These are phyloP conservation scores for Urocitellus parryii DNA, from an alignment of 2,113 vertebrate species.

Conservation along the genomic window DNA sequence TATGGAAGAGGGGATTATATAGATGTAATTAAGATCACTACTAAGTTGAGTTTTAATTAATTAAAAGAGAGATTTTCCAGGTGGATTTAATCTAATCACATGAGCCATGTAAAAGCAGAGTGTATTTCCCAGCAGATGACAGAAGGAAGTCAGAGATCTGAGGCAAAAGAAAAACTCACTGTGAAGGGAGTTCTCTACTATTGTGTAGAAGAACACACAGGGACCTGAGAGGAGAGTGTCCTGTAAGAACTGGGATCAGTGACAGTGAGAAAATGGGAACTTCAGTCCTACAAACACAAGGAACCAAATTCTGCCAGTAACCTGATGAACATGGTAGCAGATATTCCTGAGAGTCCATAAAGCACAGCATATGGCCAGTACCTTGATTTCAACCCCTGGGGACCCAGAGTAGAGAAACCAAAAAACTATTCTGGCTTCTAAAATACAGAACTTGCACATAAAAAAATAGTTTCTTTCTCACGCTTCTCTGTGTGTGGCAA, in stretches of 20 bases:
- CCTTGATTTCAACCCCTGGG: background rate
- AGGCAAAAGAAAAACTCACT: background rate
- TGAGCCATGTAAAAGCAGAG: background rate
- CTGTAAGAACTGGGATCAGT: background rate
- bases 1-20: background rate
- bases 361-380: rapidly evolving
- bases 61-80: background rate
- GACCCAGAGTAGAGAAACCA: background rate
- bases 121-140: background rate
- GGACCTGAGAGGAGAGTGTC: background rate
- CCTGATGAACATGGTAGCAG: background rate
- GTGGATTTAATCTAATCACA: background rate
- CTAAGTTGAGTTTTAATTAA: background rate
- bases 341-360: background rate
- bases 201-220: background rate
- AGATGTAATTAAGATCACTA: background rate
- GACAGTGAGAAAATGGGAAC: background rate
- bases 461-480: background rate
- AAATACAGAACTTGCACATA: background rate
- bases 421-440: background rate
- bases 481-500: background rate
- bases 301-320: background rate
- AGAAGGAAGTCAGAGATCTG: background rate
- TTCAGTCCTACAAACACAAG: background rate
- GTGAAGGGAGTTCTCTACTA: background rate